Percentiles rank a stretch among this genome's conserved stretches.
Evolutionary conservation across 2,113 vertebrate species (phyloP).

Genomic region (Xiphophorus hellerii): DNA sequence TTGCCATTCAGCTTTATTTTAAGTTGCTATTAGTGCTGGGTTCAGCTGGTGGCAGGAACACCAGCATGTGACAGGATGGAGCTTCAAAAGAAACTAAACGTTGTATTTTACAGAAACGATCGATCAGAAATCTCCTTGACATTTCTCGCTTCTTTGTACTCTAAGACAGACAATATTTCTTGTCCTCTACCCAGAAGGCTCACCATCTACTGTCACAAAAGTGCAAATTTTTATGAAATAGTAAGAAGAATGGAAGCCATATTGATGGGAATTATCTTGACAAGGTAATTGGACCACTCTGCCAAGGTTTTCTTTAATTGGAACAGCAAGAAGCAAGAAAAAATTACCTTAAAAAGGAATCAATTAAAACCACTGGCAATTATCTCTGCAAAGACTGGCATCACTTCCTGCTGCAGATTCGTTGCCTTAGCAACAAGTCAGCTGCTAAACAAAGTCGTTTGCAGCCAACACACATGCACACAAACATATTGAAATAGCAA

Average conservation of each 20-base stretch:
- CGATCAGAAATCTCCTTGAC: not conserved
- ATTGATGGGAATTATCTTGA: conserved; percentile 43
- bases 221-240: conserved; percentile 30
- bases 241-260: conserved; percentile 18
- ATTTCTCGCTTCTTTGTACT: not conserved
- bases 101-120: not conserved
- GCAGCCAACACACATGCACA: conserved; percentile 2
- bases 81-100: conserved; percentile 3
- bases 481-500: conserved; percentile 18
- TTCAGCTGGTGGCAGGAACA: not conserved
- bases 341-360: conserved; percentile 47
- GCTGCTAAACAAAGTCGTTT: conserved; percentile 48
- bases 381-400: conserved; percentile 36
- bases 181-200: conserved; percentile 13
- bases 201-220: conserved; percentile 3
- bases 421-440: conserved; percentile 75
- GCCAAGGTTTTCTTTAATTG: conserved; percentile 31
- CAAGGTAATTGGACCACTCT: conserved; percentile 53
- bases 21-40: not conserved
- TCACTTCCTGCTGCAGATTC: conserved; percentile 26
- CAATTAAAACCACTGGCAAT: conserved; percentile 51
- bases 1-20: conserved; percentile 1
- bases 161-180: conserved; percentile 8
- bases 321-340: conserved; percentile 13
- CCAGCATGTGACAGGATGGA: not conserved